Evolutionary conservation across 2,113 vertebrate species (phyloP), one percentile per base, ranked within the genome.

Genomic region (Cyanocitta stelleri): DNA sequence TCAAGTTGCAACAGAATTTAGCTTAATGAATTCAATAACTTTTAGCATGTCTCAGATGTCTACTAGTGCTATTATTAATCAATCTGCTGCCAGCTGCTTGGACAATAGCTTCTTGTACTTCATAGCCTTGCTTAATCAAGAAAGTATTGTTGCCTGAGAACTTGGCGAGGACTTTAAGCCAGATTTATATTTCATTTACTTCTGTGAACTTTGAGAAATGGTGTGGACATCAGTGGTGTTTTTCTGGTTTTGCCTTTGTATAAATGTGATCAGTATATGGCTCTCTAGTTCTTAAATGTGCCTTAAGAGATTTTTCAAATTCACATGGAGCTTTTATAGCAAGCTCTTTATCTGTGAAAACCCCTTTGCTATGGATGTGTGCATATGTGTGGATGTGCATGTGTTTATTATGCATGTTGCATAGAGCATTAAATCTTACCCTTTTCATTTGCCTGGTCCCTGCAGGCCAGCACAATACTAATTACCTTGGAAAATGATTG

Each of bases 401-500:
- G 52, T 79, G 73, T 69, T 94, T 94, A 66, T 92, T 94, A 79
- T 91, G 81, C 27, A 11, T 18, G 56, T 72, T 93, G 79, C 58
- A 64, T 32, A 89, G 17, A 95, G 71, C 46, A 95, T 89, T 96
- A 92, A 93, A 90, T 89, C 56, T 95, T 92, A 93, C 73, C 59
- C 85, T 97, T 97, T 93, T 87, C 93, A 94, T 93, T 96, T 13
- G 3, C 52, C 73, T 66, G 49, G 58, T 96, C 95, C 87, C 97
- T 88, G 67, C 59, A 63, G 96, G 67, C 90, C 77, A 86, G 17
- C 69, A 95, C 67, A 87, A 81, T 97, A 80, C 82, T 95, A 97
- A 97, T 96, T 95, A 87, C 85, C 68, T 94, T 87, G 83, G 85
- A 94, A 94, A 94, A 96, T 96, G 95, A 96, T 89, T 95, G 96